These are phyloP conservation scores for Agrilus biguttatus DNA, from an alignment of 2,888 invertebrate genomes.

Conservation along the genomic window DNA sequence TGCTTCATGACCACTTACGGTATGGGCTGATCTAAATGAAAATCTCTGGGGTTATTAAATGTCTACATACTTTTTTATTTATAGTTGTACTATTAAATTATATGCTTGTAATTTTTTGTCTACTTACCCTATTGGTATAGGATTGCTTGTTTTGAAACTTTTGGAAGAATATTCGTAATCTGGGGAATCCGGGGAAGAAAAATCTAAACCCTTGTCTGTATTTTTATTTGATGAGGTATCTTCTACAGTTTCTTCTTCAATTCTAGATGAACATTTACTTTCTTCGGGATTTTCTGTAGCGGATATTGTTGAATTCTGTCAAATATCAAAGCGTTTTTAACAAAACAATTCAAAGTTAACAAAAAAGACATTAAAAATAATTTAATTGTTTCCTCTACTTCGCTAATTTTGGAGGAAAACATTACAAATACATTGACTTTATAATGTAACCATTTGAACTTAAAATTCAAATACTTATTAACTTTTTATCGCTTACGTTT, in stretches of 20 bases:
- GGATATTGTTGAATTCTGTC: slow-evolving; percentile 50
- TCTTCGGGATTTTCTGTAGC: slow-evolving; percentile 39
- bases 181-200: slow-evolving; percentile 11
- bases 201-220: slow-evolving; percentile 1
- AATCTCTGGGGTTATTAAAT: not conserved
- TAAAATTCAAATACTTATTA: too few relatives aligned
- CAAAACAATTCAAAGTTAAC: too few relatives aligned
- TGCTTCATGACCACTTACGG: slow-evolving; percentile 70
- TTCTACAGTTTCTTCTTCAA: slow-evolving; percentile 56
- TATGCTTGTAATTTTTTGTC: not conserved
- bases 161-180: slow-evolving; percentile 14
- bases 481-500: slow-evolving; percentile 28
- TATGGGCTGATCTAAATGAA: slow-evolving; percentile 44
- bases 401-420: too few relatives aligned
- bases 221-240: too few relatives aligned
- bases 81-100: too few relatives aligned
- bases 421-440: not conserved
- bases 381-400: too few relatives aligned
- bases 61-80: not conserved
- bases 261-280: slow-evolving; percentile 38
- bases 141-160: slow-evolving; percentile 49
- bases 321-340: not conserved
- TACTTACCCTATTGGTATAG: slow-evolving; percentile 59
- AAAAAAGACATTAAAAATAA: too few relatives aligned
- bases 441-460: too few relatives aligned